Conservation (phyloP, 92 coral and sea anemone genomes). For the Muricea muricata region DNA sequence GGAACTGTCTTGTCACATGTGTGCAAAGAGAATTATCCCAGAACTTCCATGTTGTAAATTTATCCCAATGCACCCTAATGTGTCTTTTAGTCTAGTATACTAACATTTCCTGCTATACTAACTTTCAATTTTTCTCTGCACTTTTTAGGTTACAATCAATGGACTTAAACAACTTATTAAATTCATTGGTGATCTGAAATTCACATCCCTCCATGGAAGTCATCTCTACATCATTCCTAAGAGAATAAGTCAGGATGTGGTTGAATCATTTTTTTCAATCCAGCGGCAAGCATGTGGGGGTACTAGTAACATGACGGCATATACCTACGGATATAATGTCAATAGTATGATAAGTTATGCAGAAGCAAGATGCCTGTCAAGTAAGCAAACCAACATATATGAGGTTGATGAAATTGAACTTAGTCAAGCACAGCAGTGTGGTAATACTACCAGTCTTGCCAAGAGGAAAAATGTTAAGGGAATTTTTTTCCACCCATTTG, state of each 20-base stretch:
- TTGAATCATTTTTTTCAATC: slow-evolving; percentile 38
- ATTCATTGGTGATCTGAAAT: neutral
- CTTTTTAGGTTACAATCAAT: neutral
- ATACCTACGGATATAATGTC: slow-evolving; percentile 34
- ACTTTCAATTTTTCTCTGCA: neutral
- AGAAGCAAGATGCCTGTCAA: slow-evolving; percentile 32
- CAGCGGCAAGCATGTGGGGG: slow-evolving; percentile 43
- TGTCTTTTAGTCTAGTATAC: no score
- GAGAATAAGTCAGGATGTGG: slow-evolving; percentile 29
- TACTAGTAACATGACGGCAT: slow-evolving; percentile 40
- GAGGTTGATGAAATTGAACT: slow-evolving; percentile 31
- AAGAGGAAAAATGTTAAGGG: slow-evolving; percentile 19
- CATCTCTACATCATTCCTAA: neutral
- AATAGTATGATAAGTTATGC: slow-evolving; percentile 23
- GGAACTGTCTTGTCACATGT: no score
- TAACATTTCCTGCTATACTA: no score
- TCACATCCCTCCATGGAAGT: neutral
- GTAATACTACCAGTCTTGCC: neutral
- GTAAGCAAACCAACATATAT: slow-evolving; percentile 37
- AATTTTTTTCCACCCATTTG: neutral
- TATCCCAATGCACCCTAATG: no score
- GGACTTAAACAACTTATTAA: neutral
- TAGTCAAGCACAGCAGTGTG: neutral
- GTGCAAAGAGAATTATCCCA: no score
- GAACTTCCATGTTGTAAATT: no score